These are phyloP conservation scores for Diaprepes abbreviatus DNA, from an alignment of 2,888 invertebrate species.

Conservation along the genomic window DNA sequence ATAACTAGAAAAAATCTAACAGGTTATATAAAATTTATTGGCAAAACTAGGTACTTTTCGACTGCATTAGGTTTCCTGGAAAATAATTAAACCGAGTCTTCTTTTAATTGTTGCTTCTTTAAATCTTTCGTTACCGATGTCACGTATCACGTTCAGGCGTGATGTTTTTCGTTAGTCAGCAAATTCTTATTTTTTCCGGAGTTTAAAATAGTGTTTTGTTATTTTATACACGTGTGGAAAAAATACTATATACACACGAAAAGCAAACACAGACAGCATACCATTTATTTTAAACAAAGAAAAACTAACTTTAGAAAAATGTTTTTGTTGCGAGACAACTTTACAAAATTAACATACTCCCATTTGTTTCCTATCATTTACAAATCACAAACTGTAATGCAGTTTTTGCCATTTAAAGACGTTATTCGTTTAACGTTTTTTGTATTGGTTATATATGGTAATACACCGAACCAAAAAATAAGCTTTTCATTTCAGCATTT, in stretches of 20 bases:
- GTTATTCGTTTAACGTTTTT: not conserved
- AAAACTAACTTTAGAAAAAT: slow-evolving; percentile 13
- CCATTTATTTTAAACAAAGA: slow-evolving; percentile 4
- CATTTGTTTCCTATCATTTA: slow-evolving; percentile 15
- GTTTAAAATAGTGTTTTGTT: not conserved
- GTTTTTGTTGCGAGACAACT: slow-evolving; percentile 14
- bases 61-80: too few relatives aligned
- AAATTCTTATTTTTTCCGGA: not conserved
- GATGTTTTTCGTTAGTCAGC: too few relatives aligned
- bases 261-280: slow-evolving; percentile 8
- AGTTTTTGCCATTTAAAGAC: not conserved
- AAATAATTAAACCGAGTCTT: too few relatives aligned
- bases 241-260: not conserved
- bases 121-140: too few relatives aligned
- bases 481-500: too few relatives aligned
- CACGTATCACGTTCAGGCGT: too few relatives aligned
- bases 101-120: too few relatives aligned
- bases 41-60: too few relatives aligned
- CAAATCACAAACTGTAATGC: not conserved
- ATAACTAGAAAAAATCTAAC: too few relatives aligned
- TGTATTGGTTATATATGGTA: too few relatives aligned
- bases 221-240: slow-evolving; percentile 4
- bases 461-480: too few relatives aligned
- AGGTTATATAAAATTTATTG: too few relatives aligned
- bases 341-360: slow-evolving; percentile 5